A percentile compares a stretch with the other conserved stretches of the same genome.
Conservation (phyloP, 2,888 invertebrate species). For the Achlya flavicornis region DNA sequence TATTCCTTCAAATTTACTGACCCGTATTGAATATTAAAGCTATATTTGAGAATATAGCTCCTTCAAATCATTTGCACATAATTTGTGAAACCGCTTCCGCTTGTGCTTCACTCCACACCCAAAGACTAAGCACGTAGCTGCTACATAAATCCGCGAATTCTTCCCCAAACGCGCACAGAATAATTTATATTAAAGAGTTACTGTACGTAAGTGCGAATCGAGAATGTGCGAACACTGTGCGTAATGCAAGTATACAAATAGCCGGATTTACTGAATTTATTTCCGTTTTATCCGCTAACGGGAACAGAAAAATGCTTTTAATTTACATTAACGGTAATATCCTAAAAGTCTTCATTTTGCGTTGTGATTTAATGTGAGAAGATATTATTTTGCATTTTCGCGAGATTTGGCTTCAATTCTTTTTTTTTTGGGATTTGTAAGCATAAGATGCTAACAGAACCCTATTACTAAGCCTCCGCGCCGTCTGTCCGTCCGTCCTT, state of each 20-base stretch:
- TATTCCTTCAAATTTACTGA: too few relatives aligned
- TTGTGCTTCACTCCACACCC: conserved; percentile 22
- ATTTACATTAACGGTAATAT: not conserved
- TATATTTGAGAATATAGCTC: too few relatives aligned
- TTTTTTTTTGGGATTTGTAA: too few relatives aligned
- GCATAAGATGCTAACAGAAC: too few relatives aligned
- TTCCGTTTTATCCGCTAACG: not conserved
- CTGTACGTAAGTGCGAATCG: conserved; percentile 29
- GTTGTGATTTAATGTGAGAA: too few relatives aligned
- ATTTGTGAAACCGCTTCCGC: conserved; percentile 17
- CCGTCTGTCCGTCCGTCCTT: too few relatives aligned
- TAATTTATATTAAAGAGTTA: conserved; percentile 57
- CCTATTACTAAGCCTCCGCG: too few relatives aligned
- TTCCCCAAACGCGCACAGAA: conserved; percentile 48
- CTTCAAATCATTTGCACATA: too few relatives aligned
- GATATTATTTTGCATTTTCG: too few relatives aligned
- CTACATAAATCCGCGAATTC: conserved; percentile 59
- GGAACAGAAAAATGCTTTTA: not conserved
- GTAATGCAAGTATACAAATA: conserved; percentile 38
- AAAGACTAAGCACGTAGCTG: conserved; percentile 47
- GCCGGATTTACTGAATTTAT: conserved; percentile 18
- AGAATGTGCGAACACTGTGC: conserved; percentile 36
- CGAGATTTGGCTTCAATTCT: too few relatives aligned
- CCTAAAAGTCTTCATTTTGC: too few relatives aligned
- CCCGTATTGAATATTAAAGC: too few relatives aligned